Conservation (phyloP, 2,797 vertebrate species). For the Alosa sapidissima region DNA sequence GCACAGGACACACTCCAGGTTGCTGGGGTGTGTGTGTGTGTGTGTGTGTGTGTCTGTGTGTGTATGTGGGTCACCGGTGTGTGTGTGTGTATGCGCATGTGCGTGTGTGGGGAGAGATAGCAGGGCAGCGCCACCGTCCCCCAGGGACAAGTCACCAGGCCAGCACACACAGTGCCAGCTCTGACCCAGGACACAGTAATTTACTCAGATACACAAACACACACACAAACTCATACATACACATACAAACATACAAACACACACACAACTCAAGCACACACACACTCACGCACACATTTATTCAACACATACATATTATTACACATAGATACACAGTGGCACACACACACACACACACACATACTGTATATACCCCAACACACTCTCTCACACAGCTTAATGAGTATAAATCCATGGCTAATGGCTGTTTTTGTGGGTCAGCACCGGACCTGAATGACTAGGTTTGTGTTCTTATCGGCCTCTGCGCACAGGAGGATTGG, state of each 20-base stretch:
- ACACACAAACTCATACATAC: neutral
- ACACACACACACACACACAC: neutral
- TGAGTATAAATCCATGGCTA: neutral
- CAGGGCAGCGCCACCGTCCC: slow-evolving; percentile 66
- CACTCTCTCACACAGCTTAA: neutral
- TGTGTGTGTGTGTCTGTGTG: slow-evolving; percentile 23
- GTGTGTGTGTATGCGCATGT: too few relatives aligned
- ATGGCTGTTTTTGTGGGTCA: slow-evolving; percentile 2
- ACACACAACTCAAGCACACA: neutral
- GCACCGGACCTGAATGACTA: neutral
- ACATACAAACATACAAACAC: neutral
- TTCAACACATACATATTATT: neutral
- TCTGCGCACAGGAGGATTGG: neutral
- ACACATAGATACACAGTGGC: neutral
- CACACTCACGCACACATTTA: neutral
- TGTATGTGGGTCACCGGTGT: too few relatives aligned
- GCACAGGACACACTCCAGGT: slow-evolving; percentile 72
- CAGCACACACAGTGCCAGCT: slow-evolving; percentile 60
- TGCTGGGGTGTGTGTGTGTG: slow-evolving; percentile 32
- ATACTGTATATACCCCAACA: neutral
- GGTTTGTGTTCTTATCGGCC: neutral
- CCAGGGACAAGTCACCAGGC: slow-evolving; percentile 67
- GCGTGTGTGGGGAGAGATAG: slow-evolving; percentile 57
- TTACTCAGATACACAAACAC: slow-evolving; percentile 20
- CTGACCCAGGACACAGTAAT: slow-evolving; percentile 49